phyloP scores from a whole-genome alignment of 2,113 vertebrate species.

The Jaculus jaculus region DNA sequence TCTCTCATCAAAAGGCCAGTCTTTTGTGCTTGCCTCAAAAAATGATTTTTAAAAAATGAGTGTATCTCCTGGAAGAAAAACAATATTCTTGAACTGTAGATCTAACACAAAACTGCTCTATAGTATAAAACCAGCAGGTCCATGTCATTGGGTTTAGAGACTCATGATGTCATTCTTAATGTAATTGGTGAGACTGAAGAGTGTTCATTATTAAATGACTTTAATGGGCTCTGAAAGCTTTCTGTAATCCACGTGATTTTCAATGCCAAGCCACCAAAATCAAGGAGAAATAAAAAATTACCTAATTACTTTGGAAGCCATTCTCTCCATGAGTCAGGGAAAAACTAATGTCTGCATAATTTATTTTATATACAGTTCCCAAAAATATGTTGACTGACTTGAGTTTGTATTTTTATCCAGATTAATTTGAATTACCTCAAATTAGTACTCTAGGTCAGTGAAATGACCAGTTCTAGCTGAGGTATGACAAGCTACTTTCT shows the following conservation, averaged over 20 bases:
- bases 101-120: neutral
- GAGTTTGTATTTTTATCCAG: slow-evolving; percentile 39
- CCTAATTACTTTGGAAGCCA: slow-evolving; percentile 54
- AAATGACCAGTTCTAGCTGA: neutral
- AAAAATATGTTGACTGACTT: slow-evolving; percentile 33
- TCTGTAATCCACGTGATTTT: slow-evolving; percentile 30
- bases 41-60: neutral
- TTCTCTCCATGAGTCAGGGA: slow-evolving; percentile 63
- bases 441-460: neutral
- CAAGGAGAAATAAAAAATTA: slow-evolving; percentile 45
- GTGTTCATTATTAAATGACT: slow-evolving; percentile 66
- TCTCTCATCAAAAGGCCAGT: too few relatives aligned
- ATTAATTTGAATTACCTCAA: neutral
- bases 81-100: neutral
- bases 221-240: slow-evolving; percentile 48
- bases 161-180: slow-evolving; percentile 68
- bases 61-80: neutral
- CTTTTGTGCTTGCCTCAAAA: neutral
- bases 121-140: neutral
- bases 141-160: slow-evolving; percentile 18
- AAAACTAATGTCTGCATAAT: slow-evolving; percentile 49
- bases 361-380: slow-evolving; percentile 1
- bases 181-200: slow-evolving; percentile 57
- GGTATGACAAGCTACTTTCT: neutral
- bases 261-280: slow-evolving; percentile 57